These are phyloP conservation scores for Euphonia xanthogaster DNA, from an alignment of 2,797 vertebrate species.

Conservation along the genomic window DNA sequence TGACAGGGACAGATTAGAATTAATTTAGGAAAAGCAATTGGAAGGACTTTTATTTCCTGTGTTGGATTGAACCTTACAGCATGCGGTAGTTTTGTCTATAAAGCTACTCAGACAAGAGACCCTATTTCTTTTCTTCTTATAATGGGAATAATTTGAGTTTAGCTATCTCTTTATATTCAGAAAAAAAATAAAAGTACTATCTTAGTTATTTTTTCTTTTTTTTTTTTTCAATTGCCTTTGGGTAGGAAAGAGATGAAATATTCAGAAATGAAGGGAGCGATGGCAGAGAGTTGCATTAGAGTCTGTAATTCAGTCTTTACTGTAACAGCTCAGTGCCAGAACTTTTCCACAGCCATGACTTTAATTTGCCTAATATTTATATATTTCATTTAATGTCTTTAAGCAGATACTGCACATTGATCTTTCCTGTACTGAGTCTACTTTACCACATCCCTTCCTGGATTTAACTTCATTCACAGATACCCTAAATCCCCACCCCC, in stretches of 20 bases:
- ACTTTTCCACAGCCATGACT: neutral
- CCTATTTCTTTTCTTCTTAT: neutral
- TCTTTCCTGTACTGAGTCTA: neutral
- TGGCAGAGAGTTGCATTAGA: neutral
- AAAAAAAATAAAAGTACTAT: neutral
- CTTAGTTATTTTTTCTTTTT: neutral
- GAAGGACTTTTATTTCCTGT: neutral
- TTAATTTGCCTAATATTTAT: neutral
- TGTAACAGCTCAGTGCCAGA: neutral
- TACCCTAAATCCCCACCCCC: accelerated
- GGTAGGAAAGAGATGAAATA: neutral
- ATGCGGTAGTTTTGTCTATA: neutral
- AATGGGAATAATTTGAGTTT: neutral
- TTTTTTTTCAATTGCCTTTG: neutral
- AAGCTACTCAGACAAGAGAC: neutral
- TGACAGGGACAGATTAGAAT: neutral
- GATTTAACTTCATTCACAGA: neutral
- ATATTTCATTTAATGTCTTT: neutral
- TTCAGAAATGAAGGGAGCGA: neutral
- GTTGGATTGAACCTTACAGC: neutral
- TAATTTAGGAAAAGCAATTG: neutral
- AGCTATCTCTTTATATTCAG: neutral
- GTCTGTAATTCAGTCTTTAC: neutral
- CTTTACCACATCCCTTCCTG: neutral
- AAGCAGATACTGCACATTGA: neutral